Percentiles rank a stretch among this genome's conserved stretches.
Evolutionary conservation across 1,140 invertebrate genomes (phyloP).

Genomic region (Panagrolaimus sp.): DNA sequence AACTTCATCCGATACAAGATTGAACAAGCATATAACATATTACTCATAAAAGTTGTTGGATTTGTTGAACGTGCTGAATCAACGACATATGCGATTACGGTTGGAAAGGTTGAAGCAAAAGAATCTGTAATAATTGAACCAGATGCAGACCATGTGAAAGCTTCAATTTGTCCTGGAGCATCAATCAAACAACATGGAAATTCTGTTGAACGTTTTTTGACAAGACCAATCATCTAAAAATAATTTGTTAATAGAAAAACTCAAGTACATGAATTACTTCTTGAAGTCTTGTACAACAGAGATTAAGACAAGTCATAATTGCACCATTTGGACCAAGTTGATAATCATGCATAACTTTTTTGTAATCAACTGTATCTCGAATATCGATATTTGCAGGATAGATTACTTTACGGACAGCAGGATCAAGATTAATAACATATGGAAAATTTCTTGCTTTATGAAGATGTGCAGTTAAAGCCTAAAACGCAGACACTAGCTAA

Average conservation of each 20-base stretch:
- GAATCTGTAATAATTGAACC: conserved; percentile 92
- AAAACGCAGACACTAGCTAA: conserved; percentile 31
- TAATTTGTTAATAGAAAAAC: conserved; percentile 19
- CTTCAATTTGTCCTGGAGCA: conserved; percentile 97
- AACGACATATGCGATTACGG: conserved; percentile 68
- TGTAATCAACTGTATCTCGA: conserved; percentile 93
- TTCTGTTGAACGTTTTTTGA: conserved; percentile 69
- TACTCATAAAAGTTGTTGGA: conserved; percentile 98
- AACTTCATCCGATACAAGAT: conserved; percentile 95
- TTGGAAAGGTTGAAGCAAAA: conserved; percentile 83
- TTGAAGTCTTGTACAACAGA: conserved; percentile 94
- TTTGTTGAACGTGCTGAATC: conserved; percentile 83
- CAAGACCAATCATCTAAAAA: conserved; percentile 67
- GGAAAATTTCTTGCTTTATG: conserved; percentile 68
- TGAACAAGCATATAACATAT: conserved; percentile 99
- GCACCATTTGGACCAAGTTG: conserved; percentile 73
- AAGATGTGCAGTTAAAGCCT: conserved; percentile 70
- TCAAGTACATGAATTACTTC: conserved; percentile 64
- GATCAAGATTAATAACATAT: conserved; percentile 93
- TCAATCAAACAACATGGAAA: conserved; percentile 84
- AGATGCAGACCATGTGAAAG: conserved; percentile 98
- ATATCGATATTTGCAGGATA: conserved; percentile 95
- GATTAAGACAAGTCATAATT: conserved; percentile 91
- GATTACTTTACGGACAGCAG: conserved; percentile 85
- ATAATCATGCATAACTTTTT: conserved; percentile 98